Conservation (phyloP, 1,140 invertebrate genomes). For the Tetraneura akinire region DNA sequence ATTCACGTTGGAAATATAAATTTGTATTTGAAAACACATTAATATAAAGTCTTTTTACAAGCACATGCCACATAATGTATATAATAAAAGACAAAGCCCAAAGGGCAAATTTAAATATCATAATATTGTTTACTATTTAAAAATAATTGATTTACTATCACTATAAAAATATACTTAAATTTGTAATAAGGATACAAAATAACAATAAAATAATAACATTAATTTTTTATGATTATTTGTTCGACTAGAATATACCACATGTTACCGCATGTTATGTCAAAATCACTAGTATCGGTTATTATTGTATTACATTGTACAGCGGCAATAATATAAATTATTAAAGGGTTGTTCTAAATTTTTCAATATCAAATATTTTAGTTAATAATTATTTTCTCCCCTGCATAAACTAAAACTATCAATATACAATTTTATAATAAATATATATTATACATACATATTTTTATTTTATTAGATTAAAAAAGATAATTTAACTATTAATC, state of each 20-base stretch:
- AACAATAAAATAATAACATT: background rate
- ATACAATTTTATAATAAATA: too few relatives aligned
- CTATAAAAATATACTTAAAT: slow-evolving; percentile 22
- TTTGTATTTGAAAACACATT: background rate
- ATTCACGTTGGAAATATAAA: background rate
- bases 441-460: too few relatives aligned
- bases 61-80: background rate
- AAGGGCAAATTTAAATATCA: background rate
- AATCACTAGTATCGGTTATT: background rate
- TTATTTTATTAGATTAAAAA: too few relatives aligned
- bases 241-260: background rate
- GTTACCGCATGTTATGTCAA: background rate
- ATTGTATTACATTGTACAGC: background rate
- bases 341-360: too few relatives aligned
- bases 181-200: background rate
- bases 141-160: slow-evolving; percentile 11
- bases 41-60: background rate
- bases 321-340: too few relatives aligned
- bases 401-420: too few relatives aligned
- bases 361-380: too few relatives aligned
- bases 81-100: background rate
- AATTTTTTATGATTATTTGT: background rate
- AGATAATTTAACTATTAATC: too few relatives aligned
- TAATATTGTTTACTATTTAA: background rate
- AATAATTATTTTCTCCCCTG: too few relatives aligned